Base-by-base conservation (phyloP, 2,888 invertebrate genomes). In the Cancer borealis region DNA sequence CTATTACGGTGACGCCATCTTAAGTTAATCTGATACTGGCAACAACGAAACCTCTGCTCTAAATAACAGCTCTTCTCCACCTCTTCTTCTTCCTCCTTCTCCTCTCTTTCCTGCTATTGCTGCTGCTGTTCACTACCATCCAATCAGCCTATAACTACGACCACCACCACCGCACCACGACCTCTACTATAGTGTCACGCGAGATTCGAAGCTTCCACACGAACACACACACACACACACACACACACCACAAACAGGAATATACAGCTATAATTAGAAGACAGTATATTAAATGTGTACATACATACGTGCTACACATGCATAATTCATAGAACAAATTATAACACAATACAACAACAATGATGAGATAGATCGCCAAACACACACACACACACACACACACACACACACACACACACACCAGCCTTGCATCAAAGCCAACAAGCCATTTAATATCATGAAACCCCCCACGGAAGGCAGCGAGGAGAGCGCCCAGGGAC, bases 371-470 rank as follows among this genome's bases (percentile, higher is more conserved):
- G 54, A 39, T 39, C 39, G 39, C 39, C 66, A 66, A 4, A 66
- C 66, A 66, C 66, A 66, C 73, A 73, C 73, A 26, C 26, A 60
- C 60, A 60, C 60, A 60, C 60, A 73, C n/a, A 73, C n/a, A n/a
- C 73, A 73, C 73, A 73, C 73, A 73, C 26, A 73, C 73, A 73
- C 73, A 73, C 73, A 73, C 73, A 73, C 73, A 73, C 73, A 26
- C 26, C 26, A 88, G 39, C 21, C 46, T 46, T 47, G 46, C 46
- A 46, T 46, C 46, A 47, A 88, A 47, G 88, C 88, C 21, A 88
- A 10, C 88, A 39, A 10, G 17, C n/a, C n/a, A 87, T 45, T 8
- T 21, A 45, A 88, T 47, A 21, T 88, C 88, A 88, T n/a, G 46
- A 47, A 88, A n/a, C 26, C 73, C 8, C 73, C 26, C 73, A 26